phyloP scores from a whole-genome alignment of 1,140 invertebrate species.

The Pristionchus pacificus region DNA sequence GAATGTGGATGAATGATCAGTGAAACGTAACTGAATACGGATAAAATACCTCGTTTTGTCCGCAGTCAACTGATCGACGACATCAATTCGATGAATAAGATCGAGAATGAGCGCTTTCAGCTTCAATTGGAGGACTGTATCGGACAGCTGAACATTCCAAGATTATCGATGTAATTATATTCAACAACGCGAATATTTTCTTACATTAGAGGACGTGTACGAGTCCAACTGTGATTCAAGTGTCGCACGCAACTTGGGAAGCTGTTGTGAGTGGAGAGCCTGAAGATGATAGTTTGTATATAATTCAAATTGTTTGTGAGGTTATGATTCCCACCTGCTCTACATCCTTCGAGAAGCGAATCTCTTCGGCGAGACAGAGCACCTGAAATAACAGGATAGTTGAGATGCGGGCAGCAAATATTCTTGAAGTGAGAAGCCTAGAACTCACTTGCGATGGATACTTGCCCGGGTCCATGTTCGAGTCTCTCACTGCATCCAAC shows the following conservation, averaged over 20 bases:
- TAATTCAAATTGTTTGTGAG: no score
- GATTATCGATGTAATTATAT: no score
- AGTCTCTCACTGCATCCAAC: conserved; percentile 69
- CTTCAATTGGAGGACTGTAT: conserved; percentile 46
- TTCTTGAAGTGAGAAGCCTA: neutral
- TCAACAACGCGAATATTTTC: no score
- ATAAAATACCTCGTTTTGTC: conserved; percentile 66
- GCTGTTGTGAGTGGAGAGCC: no score
- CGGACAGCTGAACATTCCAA: conserved; percentile 58
- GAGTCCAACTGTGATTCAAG: conserved; percentile 65
- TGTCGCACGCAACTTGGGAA: conserved; percentile 63
- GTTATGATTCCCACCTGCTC: conserved; percentile 66
- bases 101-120: conserved; percentile 78
- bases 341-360: conserved; percentile 75
- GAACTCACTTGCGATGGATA: conserved; percentile 70
- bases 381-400: conserved; percentile 63
- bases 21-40: no score
- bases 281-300: no score
- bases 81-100: conserved; percentile 80
- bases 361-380: conserved; percentile 67
- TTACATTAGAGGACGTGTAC: conserved; percentile 67
- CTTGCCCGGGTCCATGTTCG: conserved; percentile 68
- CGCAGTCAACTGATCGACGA: conserved; percentile 74
- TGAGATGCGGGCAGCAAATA: neutral
- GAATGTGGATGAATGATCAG: no score